Conservation (phyloP, 2,113 vertebrate species). For the Aix galericulata region DNA sequence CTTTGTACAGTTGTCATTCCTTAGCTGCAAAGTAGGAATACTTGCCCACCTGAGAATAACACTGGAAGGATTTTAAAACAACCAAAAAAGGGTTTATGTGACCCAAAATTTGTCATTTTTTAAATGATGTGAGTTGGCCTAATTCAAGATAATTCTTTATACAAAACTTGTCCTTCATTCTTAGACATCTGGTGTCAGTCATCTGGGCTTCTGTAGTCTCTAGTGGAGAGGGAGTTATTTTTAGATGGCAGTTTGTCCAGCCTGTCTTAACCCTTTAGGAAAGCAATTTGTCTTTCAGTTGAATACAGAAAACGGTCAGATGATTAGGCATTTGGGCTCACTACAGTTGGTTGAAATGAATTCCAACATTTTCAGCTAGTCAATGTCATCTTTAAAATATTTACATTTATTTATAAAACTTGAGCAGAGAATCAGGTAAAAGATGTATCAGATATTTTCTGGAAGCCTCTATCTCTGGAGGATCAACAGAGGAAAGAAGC, state of each 20-base stretch:
- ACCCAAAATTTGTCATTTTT: neutral
- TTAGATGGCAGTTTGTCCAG: constrained; percentile 31
- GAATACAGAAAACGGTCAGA: neutral
- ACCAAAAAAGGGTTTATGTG: neutral
- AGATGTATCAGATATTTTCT: neutral
- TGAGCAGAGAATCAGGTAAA: neutral
- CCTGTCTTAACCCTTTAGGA: constrained; percentile 50
- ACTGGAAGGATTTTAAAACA: neutral
- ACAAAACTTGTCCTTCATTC: neutral
- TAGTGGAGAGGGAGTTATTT: constrained; percentile 26
- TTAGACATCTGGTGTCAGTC: neutral
- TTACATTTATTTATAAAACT: neutral
- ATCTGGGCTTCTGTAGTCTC: constrained; percentile 10
- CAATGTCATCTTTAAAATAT: neutral
- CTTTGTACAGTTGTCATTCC: neutral
- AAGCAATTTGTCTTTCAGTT: neutral
- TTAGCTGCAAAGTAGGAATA: neutral
- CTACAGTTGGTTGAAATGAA: neutral
- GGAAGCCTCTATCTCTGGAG: neutral
- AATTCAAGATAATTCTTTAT: constrained; percentile 27
- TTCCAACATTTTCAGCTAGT: neutral
- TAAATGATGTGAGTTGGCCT: neutral
- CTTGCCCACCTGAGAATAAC: neutral
- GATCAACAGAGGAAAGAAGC: neutral
- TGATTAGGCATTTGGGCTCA: neutral